Evolutionary conservation across 2,888 invertebrate genomes (phyloP), one percentile per base, ranked within the genome.

Genomic region (Caenorhabditis drosophilae): DNA sequence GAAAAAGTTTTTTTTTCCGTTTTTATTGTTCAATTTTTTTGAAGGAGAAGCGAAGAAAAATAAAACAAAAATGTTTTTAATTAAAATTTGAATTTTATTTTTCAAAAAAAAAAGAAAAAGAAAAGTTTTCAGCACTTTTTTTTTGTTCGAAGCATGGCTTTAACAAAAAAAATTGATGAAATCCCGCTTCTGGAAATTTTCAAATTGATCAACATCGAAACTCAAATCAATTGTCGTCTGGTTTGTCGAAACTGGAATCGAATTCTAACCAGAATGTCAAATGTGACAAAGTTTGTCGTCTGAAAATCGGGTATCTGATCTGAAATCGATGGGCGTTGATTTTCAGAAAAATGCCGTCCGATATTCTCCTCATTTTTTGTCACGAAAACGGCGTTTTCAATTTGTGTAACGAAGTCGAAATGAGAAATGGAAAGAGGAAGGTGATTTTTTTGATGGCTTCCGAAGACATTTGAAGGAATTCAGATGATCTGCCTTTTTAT

Each of bases 191-290:
- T 53, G n/a, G 58, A 49, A 23, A 27, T 64, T 15, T 51, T 64
- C 35, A 50, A 50, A 23, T 35, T 26, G 2, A 54, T 51, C 6
- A 51, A 64, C 34, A 36, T 56, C 7, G 22, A 45, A 23, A 58
- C 64, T 22, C 18, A 57, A 20, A 47, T 56, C 12, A 46, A 20
- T 11, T 64, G 64, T 25, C 53, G 64, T 38, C 40, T 42, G 25
- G 64, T 54, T 2, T 41, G 54, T 34, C 18, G 9, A 2, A 12
- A 41, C 6, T 64, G 64, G 64, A 64, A 64, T 2, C 58, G 58
- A 35, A 58, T 64, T 27, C 22, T 6, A 0, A 40, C 58, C 22
- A 50, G 58, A 18, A 42, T 23, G 2, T 40, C 16, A 6, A 42
- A 23, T 12, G 12, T 18, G 1, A 42, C 42, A 52, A 22, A 42